Evolutionary conservation across 2,888 invertebrate species (phyloP).

Genomic region (Lumbricus terrestris): DNA sequence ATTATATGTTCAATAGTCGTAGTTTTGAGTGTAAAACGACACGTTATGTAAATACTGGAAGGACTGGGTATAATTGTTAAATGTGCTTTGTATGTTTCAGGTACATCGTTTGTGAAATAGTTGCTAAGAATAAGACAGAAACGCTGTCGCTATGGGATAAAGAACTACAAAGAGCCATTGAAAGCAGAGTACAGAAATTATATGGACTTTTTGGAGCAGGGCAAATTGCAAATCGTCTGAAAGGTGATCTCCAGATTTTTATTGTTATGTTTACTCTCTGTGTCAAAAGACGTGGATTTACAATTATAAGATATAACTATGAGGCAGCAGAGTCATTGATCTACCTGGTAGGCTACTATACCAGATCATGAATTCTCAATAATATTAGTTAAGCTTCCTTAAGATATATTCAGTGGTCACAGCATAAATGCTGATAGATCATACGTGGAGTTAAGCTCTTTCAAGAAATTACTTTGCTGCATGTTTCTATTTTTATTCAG

Average conservation of each 20-base stretch:
- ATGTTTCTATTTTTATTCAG: no score
- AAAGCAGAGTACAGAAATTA: not conserved
- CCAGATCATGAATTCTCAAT: no score
- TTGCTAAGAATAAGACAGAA: not conserved
- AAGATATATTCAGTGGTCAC: no score
- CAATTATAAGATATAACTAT: not conserved
- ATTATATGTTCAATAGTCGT: not conserved
- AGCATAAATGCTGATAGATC: no score
- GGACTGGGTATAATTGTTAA: not conserved
- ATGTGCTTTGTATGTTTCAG: not conserved
- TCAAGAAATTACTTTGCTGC: no score
- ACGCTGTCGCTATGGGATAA: not conserved
- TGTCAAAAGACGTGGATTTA: not conserved
- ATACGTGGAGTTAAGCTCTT: no score
- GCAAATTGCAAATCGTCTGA: slow-evolving; percentile 7
- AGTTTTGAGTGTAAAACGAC: not conserved
- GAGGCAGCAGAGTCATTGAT: no score
- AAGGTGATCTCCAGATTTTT: not conserved
- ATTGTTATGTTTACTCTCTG: not conserved
- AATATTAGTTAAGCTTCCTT: no score
- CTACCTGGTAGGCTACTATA: no score
- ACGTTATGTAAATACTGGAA: not conserved
- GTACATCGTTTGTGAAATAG: not conserved
- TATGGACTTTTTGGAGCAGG: not conserved
- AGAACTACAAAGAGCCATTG: not conserved